A percentile compares a stretch with the other conserved stretches of the same genome.
Evolutionary conservation across 2,113 vertebrate species (phyloP).

Genomic region (Boulengerochromis microlepis): DNA sequence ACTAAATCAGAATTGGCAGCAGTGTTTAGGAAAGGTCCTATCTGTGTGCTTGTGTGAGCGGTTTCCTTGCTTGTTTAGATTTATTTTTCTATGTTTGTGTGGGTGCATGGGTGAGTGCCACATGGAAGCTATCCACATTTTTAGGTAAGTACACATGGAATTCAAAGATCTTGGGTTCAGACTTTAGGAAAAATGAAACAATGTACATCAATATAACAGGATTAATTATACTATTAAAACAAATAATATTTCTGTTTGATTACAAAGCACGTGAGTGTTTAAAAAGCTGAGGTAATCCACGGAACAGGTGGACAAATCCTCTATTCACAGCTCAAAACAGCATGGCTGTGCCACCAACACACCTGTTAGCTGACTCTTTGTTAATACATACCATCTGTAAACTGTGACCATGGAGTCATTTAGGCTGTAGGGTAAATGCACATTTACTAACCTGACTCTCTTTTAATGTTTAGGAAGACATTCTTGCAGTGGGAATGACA

Average conservation of each 20-base stretch:
- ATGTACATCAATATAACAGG: not conserved
- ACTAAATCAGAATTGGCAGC: conserved; percentile 15
- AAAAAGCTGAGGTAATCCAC: not conserved
- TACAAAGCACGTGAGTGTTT: not conserved
- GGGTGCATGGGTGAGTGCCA: conserved; percentile 16
- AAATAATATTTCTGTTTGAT: not conserved
- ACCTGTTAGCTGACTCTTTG: conserved; percentile 5
- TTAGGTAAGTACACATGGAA: not conserved
- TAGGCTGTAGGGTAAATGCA: not conserved
- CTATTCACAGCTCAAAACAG: not conserved
- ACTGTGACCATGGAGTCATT: not conserved
- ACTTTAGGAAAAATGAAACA: not conserved
- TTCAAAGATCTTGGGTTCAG: not conserved
- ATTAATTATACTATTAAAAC: not conserved
- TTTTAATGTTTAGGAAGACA: not conserved
- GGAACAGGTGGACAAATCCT: not conserved
- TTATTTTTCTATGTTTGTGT: not conserved
- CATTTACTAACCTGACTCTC: not conserved
- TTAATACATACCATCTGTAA: conserved; percentile 12
- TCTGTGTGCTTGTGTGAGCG: not conserved
- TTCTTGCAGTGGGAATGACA: not conserved
- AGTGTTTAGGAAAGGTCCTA: not conserved
- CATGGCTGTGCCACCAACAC: not conserved
- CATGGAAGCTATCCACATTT: conserved; percentile 19
- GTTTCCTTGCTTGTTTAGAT: not conserved